Evolutionary conservation across 2,888 invertebrate species (phyloP).

Genomic region (Thereva nobilitata): DNA sequence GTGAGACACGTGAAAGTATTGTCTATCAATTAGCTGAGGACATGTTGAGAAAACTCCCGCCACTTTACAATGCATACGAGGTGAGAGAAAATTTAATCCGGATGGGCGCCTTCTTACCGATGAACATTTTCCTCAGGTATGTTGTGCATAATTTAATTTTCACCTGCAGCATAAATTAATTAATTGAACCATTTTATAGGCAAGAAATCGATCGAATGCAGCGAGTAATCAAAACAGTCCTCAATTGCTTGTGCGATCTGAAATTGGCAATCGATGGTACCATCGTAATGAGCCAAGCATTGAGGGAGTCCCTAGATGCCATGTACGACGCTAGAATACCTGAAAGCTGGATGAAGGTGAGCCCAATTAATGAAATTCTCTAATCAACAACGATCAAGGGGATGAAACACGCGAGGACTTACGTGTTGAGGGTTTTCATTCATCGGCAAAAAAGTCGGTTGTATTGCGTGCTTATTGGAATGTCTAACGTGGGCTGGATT

Average conservation of each 20-base stretch:
- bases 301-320: constrained; percentile 86
- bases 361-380: constrained; percentile 25
- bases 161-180: not conserved
- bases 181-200: constrained; percentile 52
- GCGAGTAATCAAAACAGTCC: constrained; percentile 78
- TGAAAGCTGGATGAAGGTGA: constrained; percentile 85
- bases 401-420: constrained; percentile 7
- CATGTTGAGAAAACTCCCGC: constrained; percentile 84
- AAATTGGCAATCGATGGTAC: constrained; percentile 96
- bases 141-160: constrained; percentile 3
- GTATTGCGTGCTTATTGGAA: not conserved
- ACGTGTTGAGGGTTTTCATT: not conserved
- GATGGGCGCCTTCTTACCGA: constrained; percentile 91
- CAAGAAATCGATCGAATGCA: constrained; percentile 85
- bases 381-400: not conserved
- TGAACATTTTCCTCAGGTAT: constrained; percentile 89
- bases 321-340: constrained; percentile 97
- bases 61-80: constrained; percentile 86
- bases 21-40: constrained; percentile 92
- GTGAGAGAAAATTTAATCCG: constrained; percentile 84
- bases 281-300: constrained; percentile 92
- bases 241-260: constrained; percentile 81
- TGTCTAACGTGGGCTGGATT: too few species aligned
- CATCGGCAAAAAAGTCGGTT: not conserved
- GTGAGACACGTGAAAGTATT: constrained; percentile 90